A percentile compares a stretch with the other conserved stretches of the same genome.
phyloP scores from a whole-genome alignment of 2,113 vertebrate species.

The Pachycephala philippinensis region DNA sequence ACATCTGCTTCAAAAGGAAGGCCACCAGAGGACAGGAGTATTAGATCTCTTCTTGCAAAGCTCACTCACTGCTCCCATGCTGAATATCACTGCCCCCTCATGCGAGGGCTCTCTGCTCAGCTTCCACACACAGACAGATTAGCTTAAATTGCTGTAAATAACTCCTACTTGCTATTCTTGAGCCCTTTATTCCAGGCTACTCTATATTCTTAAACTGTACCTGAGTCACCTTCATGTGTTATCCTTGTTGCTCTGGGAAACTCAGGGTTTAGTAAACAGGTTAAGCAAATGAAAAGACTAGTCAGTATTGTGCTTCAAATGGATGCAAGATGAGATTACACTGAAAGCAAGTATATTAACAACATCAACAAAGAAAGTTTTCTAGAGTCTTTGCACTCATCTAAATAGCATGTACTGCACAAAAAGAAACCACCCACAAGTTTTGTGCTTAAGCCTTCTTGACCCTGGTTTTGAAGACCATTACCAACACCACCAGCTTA shows the following conservation, averaged over 20 bases:
- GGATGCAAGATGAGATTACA: background rate
- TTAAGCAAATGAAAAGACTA: constrained; percentile 35
- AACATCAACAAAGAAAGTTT: background rate
- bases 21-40: background rate
- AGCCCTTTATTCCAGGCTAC: constrained; percentile 28
- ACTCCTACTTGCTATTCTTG: background rate
- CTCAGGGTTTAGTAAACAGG: constrained; percentile 6
- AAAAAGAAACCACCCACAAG: background rate
- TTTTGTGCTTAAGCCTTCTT: background rate
- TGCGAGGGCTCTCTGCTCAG: background rate
- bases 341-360: background rate
- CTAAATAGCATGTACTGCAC: background rate
- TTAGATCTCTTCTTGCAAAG: background rate
- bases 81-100: background rate
- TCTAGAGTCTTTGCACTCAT: background rate
- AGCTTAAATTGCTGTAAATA: constrained; percentile 43
- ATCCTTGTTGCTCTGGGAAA: background rate
- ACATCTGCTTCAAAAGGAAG: background rate
- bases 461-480: background rate
- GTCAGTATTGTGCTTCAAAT: constrained; percentile 10
- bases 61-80: background rate
- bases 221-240: constrained; percentile 48
- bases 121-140: background rate
- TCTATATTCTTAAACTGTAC: constrained; percentile 24
- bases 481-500: background rate